Evolutionary conservation across 1,140 invertebrate species (phyloP).

Genomic region (Sminthurides bifidus): DNA sequence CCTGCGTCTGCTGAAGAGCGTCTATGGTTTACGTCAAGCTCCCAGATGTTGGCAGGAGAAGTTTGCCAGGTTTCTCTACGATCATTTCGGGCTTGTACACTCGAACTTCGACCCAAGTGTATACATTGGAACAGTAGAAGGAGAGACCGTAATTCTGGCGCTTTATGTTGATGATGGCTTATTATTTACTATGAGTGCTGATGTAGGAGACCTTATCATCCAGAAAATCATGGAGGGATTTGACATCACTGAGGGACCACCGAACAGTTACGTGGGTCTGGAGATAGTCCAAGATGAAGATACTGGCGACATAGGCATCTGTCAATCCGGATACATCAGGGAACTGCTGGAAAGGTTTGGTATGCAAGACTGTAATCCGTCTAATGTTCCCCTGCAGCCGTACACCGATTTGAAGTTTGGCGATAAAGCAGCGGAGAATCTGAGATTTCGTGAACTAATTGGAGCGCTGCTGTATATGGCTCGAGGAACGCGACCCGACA

Average conservation of each 20-base stretch:
- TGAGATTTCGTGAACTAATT: constrained; percentile 34
- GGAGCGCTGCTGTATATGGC: constrained; percentile 37
- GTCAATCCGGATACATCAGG: constrained; percentile 32
- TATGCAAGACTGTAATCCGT: constrained; percentile 8
- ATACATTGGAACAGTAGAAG: constrained; percentile 2
- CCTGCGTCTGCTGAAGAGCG: constrained; percentile 13
- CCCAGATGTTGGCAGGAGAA: constrained; percentile 29
- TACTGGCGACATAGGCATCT: constrained; percentile 1
- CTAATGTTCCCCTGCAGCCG: constrained; percentile 8
- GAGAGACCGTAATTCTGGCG: not conserved
- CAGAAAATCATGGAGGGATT: not conserved
- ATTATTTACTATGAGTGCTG: not conserved
- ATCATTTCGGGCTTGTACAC: not conserved
- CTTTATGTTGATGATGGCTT: constrained; percentile 27
- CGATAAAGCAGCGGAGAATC: not conserved
- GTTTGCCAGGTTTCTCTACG: constrained; percentile 5
- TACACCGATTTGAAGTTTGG: not conserved
- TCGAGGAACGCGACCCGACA: constrained; percentile 36
- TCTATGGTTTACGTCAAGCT: constrained; percentile 32
- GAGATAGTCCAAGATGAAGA: not conserved
- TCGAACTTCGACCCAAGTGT: constrained; percentile 7
- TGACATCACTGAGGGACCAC: not conserved
- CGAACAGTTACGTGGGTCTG: not conserved
- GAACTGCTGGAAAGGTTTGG: constrained; percentile 13
- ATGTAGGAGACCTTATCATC: not conserved